Evolutionary conservation across 2,888 invertebrate genomes (phyloP).

Genomic region (Tanaodytes sp.): DNA sequence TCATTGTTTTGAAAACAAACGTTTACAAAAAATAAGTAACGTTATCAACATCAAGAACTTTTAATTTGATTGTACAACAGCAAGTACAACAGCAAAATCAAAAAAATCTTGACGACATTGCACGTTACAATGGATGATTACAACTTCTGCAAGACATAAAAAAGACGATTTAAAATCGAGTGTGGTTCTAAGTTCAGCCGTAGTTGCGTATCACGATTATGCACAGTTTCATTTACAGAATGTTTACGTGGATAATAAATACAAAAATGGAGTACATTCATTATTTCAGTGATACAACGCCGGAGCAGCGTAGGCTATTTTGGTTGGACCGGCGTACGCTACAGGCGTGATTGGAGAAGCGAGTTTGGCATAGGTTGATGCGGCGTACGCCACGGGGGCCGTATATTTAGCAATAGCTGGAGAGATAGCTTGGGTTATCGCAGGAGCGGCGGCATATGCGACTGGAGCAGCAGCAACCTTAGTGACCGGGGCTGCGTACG

Average conservation of each 20-base stretch:
- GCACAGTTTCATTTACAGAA: too few relatives aligned
- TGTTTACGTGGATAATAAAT: conserved; percentile 19
- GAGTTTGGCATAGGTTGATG: conserved; percentile 38
- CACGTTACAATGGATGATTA: too few relatives aligned
- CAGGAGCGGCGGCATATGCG: conserved; percentile 55
- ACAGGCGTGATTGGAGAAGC: conserved; percentile 24
- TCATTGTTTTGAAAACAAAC: too few relatives aligned
- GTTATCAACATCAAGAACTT: too few relatives aligned
- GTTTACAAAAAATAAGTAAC: too few relatives aligned
- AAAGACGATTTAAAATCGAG: too few relatives aligned
- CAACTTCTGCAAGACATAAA: too few relatives aligned
- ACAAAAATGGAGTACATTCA: neutral
- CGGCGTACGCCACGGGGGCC: conserved; percentile 39
- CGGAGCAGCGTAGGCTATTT: conserved; percentile 33
- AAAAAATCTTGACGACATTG: too few relatives aligned
- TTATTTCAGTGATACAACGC: conserved; percentile 30
- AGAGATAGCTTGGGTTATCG: conserved; percentile 56
- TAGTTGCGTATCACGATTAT: too few relatives aligned
- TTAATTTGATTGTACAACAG: too few relatives aligned
- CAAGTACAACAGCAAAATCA: too few relatives aligned
- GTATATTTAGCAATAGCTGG: conserved; percentile 41
- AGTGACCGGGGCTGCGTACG: conserved; percentile 53
- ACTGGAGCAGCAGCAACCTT: conserved; percentile 58
- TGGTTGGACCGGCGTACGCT: conserved; percentile 27
- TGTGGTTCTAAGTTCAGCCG: too few relatives aligned